Percentiles rank a stretch among this genome's conserved stretches.
Evolutionary conservation across 2,888 invertebrate species (phyloP).

Genomic region (Mamestra brassicae): DNA sequence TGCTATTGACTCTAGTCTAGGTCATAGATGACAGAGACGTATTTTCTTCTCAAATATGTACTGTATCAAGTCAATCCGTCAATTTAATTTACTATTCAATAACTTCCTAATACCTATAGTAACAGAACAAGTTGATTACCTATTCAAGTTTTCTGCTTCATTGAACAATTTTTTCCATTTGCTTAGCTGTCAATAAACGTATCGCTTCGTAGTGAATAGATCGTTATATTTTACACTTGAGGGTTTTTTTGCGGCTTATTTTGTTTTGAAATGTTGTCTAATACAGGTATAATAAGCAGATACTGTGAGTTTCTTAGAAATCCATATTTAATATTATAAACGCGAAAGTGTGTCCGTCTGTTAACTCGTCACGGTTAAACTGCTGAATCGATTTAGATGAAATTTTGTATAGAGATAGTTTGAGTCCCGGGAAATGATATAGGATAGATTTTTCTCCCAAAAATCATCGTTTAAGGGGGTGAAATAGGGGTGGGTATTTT

Average conservation of each 20-base stretch:
- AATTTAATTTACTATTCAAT: constrained; percentile 9
- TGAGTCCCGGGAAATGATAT: no score
- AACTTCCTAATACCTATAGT: constrained; percentile 32
- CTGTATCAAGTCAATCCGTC: not conserved
- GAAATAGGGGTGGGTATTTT: no score
- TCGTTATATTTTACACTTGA: constrained; percentile 48
- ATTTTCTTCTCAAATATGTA: no score
- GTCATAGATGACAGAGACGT: no score
- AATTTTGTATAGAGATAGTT: no score
- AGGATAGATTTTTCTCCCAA: no score
- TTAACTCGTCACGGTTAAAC: no score
- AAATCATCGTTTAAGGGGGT: no score
- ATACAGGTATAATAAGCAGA: constrained; percentile 3
- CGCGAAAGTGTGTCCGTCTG: no score
- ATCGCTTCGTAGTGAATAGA: constrained; percentile 37
- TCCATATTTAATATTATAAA: no score
- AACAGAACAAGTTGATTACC: constrained; percentile 36
- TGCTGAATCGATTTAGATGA: no score
- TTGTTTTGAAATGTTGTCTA: constrained; percentile 20
- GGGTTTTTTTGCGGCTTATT: constrained; percentile 32
- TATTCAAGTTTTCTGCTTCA: constrained; percentile 48
- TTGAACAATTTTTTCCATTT: constrained; percentile 51
- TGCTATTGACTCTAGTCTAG: no score
- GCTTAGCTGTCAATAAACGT: constrained; percentile 54
- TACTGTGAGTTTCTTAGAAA: not conserved